A percentile compares a stretch with the other conserved stretches of the same genome.
Conservation (phyloP, 2,113 vertebrate species). For the Caranx ignobilis region DNA sequence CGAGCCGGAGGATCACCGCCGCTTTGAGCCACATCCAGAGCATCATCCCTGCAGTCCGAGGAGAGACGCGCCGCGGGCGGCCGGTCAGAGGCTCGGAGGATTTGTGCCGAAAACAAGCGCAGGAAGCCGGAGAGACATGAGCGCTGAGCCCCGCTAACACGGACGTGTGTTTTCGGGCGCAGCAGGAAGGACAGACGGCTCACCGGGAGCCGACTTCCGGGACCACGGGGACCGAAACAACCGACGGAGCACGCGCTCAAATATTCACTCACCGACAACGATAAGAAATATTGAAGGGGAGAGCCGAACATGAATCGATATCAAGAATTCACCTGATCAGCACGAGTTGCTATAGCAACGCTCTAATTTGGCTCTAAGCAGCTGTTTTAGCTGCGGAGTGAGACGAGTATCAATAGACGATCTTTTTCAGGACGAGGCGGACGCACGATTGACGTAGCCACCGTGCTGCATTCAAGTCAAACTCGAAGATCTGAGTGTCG, state of each 20-base stretch:
- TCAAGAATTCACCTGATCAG: too few species aligned
- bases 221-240: too few species aligned
- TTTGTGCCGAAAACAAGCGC: neutral
- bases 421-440: neutral
- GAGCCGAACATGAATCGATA: too few species aligned
- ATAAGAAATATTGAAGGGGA: neutral
- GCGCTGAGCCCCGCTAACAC: neutral
- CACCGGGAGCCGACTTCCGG: slow-evolving; percentile 9
- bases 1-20: slow-evolving; percentile 37
- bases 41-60: slow-evolving; percentile 53
- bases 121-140: slow-evolving; percentile 26
- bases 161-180: slow-evolving; percentile 11
- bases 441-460: too few species aligned
- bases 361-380: neutral
- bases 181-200: neutral
- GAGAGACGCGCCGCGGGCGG: neutral
- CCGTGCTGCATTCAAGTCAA: too few species aligned
- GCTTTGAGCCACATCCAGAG: slow-evolving; percentile 34
- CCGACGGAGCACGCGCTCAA: neutral
- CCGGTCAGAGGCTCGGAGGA: neutral
- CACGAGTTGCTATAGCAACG: neutral
- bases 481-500: too few species aligned
- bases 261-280: too few species aligned
- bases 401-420: neutral
- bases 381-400: neutral